phyloP scores from a whole-genome alignment of 2,797 vertebrate genomes.

The Urosaurus nigricauda region DNA sequence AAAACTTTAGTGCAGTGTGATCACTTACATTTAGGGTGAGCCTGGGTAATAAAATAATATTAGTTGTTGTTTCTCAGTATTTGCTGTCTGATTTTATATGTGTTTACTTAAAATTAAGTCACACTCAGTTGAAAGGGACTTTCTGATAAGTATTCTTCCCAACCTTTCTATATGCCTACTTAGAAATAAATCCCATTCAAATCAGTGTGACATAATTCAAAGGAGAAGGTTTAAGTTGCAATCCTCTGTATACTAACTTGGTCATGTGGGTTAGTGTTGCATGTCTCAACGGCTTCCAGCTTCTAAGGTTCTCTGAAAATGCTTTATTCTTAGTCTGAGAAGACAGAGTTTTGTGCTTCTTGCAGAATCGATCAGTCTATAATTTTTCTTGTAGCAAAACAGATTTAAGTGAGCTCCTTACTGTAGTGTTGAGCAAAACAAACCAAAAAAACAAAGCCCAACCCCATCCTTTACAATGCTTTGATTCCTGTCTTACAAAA shows the following conservation, averaged over 20 bases:
- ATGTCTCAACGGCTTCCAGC: slow-evolving; percentile 56
- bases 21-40: background rate
- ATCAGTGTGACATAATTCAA: background rate
- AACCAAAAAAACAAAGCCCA: background rate
- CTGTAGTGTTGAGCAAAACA: background rate
- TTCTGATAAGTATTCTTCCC: background rate
- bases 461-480: background rate
- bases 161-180: background rate
- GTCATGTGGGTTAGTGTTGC: slow-evolving; percentile 29
- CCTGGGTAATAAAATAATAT: slow-evolving; percentile 3
- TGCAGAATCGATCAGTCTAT: slow-evolving; percentile 29
- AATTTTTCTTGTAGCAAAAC: slow-evolving; percentile 47
- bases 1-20: slow-evolving; percentile 41
- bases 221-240: background rate
- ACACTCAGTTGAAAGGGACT: background rate
- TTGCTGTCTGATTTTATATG: background rate
- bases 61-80: slow-evolving; percentile 38
- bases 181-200: background rate
- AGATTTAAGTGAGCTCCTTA: background rate
- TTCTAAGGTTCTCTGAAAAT: slow-evolving; percentile 48
- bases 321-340: slow-evolving; percentile 43
- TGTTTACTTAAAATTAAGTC: background rate
- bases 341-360: slow-evolving; percentile 50
- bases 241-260: slow-evolving; percentile 16
- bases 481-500: slow-evolving; percentile 39